Percentiles rank a stretch among this genome's conserved stretches.
These are phyloP conservation scores for Pseudolaguvia tuberculata DNA, from an alignment of 2,113 vertebrate genomes.

Conservation along the genomic window DNA sequence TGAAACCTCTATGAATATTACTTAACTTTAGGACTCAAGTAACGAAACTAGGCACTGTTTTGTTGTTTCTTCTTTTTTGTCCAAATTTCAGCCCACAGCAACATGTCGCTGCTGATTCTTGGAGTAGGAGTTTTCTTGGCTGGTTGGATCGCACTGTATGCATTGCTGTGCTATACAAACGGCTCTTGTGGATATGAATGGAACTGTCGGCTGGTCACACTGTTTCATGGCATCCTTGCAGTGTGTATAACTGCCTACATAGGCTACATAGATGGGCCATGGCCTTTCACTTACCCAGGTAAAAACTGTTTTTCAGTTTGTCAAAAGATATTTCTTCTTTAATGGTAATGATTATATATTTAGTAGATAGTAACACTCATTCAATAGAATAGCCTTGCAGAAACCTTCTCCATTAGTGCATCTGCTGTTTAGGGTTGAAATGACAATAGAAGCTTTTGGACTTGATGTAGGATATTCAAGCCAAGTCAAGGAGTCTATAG, in stretches of 20 bases:
- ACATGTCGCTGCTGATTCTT: conserved; percentile 76
- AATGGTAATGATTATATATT: neutral
- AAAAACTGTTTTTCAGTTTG: conserved; percentile 32
- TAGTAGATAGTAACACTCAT: too few species aligned
- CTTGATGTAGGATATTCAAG: too few species aligned
- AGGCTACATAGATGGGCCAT: conserved; percentile 92
- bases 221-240: conserved; percentile 85
- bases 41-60: neutral
- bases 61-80: too few species aligned
- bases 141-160: conserved; percentile 82
- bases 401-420: too few species aligned
- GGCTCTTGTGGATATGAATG: conserved; percentile 77
- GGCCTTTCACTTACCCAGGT: conserved; percentile 92
- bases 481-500: too few species aligned
- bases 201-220: conserved; percentile 91
- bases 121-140: conserved; percentile 74
- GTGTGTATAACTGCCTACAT: conserved; percentile 86
- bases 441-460: too few species aligned
- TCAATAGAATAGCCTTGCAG: too few species aligned
- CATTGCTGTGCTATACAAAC: conserved; percentile 74
- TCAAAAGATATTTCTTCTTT: neutral
- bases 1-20: neutral
- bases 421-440: too few species aligned
- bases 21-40: neutral
- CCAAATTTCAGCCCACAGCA: conserved; percentile 47